These are phyloP conservation scores for Syrphus vitripennis DNA, from an alignment of 2,888 invertebrate species.

Conservation along the genomic window DNA sequence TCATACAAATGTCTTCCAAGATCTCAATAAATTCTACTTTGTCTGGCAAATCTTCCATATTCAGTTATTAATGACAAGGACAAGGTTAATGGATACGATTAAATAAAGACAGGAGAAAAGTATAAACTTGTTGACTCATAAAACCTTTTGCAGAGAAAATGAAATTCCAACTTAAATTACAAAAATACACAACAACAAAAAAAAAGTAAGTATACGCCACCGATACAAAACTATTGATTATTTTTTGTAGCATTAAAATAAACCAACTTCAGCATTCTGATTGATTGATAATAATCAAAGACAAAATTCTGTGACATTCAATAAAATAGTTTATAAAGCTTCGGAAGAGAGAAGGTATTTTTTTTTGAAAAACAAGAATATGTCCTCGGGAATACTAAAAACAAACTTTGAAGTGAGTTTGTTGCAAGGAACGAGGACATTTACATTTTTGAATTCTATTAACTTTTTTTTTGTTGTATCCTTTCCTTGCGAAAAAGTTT, in stretches of 20 bases:
- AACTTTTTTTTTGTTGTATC: background rate
- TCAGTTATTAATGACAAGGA: background rate
- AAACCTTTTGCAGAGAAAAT: background rate
- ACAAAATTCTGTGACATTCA: background rate
- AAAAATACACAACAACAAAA: background rate
- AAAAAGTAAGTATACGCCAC: background rate
- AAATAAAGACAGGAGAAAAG: background rate
- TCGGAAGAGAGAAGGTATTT: background rate
- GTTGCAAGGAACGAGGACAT: background rate
- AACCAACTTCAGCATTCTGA: background rate
- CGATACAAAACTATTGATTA: background rate
- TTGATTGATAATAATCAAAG: slow-evolving; percentile 15
- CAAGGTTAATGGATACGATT: background rate
- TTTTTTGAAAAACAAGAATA: slow-evolving; percentile 1
- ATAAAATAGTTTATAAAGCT: background rate
- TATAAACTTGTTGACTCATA: background rate
- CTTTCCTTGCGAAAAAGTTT: background rate
- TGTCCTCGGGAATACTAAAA: background rate
- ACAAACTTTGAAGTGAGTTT: slow-evolving; percentile 1
- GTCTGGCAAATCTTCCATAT: background rate
- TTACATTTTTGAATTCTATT: slow-evolving; percentile 32
- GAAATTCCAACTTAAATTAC: background rate
- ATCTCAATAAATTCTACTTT: background rate
- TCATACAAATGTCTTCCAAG: background rate
- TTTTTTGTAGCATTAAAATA: background rate